Conservation (phyloP, 2,888 invertebrate genomes). For the Apomyelois bistriatella region DNA sequence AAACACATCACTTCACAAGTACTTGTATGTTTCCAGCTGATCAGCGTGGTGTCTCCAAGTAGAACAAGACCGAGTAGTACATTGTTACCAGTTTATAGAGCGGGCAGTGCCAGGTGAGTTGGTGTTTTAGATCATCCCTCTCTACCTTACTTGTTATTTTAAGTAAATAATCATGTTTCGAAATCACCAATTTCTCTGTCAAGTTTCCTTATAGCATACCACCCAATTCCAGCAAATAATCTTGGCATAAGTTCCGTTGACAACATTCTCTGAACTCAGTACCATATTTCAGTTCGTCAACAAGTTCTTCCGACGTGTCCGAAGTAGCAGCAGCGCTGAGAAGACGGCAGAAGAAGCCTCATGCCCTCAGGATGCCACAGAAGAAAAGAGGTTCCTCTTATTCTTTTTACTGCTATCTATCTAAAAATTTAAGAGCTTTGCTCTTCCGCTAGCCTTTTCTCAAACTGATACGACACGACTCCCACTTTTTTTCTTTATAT, state of each 20-base stretch:
- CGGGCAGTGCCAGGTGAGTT: conserved; percentile 64
- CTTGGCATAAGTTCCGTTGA: no score
- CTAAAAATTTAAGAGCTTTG: no score
- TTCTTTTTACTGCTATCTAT: background rate
- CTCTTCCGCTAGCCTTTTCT: no score
- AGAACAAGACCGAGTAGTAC: conserved; percentile 70
- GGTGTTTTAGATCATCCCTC: no score
- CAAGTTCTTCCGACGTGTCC: conserved; percentile 66
- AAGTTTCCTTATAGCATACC: no score
- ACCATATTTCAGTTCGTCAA: conserved; percentile 48
- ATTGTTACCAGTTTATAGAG: conserved; percentile 62
- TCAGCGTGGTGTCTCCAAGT: conserved; percentile 72
- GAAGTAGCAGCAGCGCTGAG: conserved; percentile 65
- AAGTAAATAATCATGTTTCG: no score
- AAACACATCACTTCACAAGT: background rate
- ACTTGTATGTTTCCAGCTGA: conserved; percentile 42
- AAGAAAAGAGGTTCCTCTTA: conserved; percentile 56
- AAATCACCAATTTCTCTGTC: no score
- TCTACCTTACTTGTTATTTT: no score
- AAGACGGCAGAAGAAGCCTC: conserved; percentile 64
- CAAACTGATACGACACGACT: no score
- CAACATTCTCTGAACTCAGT: background rate
- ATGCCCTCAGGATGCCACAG: conserved; percentile 66
- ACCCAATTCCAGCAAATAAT: no score
- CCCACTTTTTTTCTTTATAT: no score